Evolutionary conservation across 2,797 vertebrate genomes (phyloP).

Genomic region (Ambastaia sidthimunki): DNA sequence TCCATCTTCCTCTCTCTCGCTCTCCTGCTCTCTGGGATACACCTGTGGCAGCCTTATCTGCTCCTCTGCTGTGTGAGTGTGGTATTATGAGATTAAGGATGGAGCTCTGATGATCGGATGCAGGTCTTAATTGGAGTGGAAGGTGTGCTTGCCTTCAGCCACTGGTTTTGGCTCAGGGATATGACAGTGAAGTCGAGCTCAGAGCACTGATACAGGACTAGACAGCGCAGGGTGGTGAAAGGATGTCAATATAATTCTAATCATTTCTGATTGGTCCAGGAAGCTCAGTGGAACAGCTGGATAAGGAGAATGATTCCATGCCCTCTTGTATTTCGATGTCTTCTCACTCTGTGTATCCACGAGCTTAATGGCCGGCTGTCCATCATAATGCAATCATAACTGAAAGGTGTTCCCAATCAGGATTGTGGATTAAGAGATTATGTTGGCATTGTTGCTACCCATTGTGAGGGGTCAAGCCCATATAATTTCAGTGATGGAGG

Average conservation of each 20-base stretch:
- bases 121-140: constrained; percentile 58
- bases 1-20: neutral
- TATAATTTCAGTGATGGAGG: constrained; percentile 60
- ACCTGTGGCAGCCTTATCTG: constrained; percentile 42
- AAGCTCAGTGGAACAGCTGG: constrained; percentile 34
- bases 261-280: constrained; percentile 46
- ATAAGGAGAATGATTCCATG: constrained; percentile 33
- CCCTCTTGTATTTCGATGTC: constrained; percentile 38
- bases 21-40: constrained; percentile 17
- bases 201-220: constrained; percentile 48
- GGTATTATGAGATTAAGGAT: constrained; percentile 54
- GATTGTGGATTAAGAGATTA: constrained; percentile 78
- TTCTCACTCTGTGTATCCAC: constrained; percentile 13
- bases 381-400: constrained; percentile 76
- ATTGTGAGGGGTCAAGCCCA: constrained; percentile 48
- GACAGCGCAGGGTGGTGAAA: constrained; percentile 17
- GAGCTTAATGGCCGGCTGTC: constrained; percentile 52
- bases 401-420: constrained; percentile 83
- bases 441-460: constrained; percentile 51
- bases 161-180: constrained; percentile 50
- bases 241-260: constrained; percentile 51
- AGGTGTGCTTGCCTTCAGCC: constrained; percentile 46
- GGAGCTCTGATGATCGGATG: constrained; percentile 52
- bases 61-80: constrained; percentile 21
- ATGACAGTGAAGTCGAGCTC: constrained; percentile 35